phyloP scores from a whole-genome alignment of 2,888 invertebrate species.

The Lepidocyrtoides sp. region DNA sequence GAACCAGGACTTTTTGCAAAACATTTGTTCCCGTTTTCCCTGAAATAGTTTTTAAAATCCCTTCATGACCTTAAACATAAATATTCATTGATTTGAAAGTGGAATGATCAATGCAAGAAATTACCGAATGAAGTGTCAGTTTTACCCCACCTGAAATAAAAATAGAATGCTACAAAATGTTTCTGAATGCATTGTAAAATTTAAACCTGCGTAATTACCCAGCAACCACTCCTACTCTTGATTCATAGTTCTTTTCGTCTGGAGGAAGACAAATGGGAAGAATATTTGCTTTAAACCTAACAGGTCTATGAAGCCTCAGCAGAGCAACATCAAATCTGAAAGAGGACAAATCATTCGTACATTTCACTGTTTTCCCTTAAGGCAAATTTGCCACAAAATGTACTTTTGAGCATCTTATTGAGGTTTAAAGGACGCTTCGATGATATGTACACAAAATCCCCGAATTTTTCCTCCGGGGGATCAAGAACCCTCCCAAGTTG shows the following conservation, averaged over 20 bases:
- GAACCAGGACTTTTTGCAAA: slow-evolving; percentile 93
- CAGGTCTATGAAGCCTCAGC: slow-evolving; percentile 91
- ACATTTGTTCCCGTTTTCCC: slow-evolving; percentile 93
- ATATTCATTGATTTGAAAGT: no score
- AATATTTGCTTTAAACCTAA: slow-evolving; percentile 90
- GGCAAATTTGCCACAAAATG: no score
- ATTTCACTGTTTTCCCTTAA: no score
- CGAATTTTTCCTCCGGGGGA: no score
- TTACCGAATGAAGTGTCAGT: slow-evolving; percentile 89
- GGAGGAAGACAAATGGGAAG: slow-evolving; percentile 93
- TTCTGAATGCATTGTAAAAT: no score
- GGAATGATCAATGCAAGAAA: no score
- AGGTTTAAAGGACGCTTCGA: no score
- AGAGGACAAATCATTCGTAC: background rate
- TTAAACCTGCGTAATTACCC: no score
- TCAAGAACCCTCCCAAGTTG: no score
- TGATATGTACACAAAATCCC: no score
- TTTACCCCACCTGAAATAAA: slow-evolving; percentile 96
- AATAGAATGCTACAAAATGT: no score
- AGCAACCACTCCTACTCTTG: slow-evolving; percentile 90
- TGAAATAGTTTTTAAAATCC: slow-evolving; percentile 75
- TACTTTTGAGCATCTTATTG: no score
- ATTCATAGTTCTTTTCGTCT: slow-evolving; percentile 87
- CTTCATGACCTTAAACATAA: background rate
- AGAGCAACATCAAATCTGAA: slow-evolving; percentile 88